These are phyloP conservation scores for Entomobrya multifasciata DNA, from an alignment of 2,888 invertebrate genomes.

Conservation along the genomic window DNA sequence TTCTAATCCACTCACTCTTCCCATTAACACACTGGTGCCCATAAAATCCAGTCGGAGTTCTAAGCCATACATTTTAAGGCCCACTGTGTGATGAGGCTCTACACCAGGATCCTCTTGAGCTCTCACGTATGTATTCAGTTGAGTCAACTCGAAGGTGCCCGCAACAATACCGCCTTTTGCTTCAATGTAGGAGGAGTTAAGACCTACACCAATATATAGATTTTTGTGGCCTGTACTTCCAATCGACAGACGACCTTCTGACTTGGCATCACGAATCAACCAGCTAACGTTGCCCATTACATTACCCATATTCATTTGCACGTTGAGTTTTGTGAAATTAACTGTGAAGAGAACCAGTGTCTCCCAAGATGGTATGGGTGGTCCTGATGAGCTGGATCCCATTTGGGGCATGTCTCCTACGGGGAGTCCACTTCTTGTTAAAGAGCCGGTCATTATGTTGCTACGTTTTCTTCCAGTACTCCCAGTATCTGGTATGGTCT, in stretches of 20 bases:
- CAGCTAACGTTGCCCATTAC: constrained; percentile 99
- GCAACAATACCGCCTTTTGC: constrained; percentile 99
- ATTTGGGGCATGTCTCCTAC: background rate
- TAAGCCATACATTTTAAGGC: constrained; percentile 90
- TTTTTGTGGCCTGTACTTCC: constrained; percentile 97
- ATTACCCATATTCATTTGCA: constrained; percentile 99
- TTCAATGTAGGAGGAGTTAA: constrained; percentile 94
- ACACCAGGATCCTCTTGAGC: constrained; percentile 94
- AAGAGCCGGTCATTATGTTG: constrained; percentile 24
- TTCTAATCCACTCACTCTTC: constrained; percentile 90
- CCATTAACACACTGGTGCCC: constrained; percentile 97
- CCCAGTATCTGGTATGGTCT: background rate
- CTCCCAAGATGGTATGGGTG: constrained; percentile 90
- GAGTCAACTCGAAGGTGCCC: constrained; percentile 94
- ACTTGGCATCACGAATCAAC: constrained; percentile 95
- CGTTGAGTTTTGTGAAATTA: constrained; percentile 96
- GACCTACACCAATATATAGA: constrained; percentile 92
- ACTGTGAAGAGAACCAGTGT: constrained; percentile 97
- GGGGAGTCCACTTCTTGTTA: constrained; percentile 28
- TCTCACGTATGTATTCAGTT: constrained; percentile 93
- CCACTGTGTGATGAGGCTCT: constrained; percentile 93
- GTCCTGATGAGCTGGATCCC: background rate
- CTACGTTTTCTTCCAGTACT: constrained; percentile 25
- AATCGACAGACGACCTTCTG: constrained; percentile 94
- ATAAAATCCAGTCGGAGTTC: constrained; percentile 98